Evolutionary conservation across 2,113 vertebrate genomes (phyloP), one percentile per base, ranked within the genome.

Genomic region (Solea senegalensis): DNA sequence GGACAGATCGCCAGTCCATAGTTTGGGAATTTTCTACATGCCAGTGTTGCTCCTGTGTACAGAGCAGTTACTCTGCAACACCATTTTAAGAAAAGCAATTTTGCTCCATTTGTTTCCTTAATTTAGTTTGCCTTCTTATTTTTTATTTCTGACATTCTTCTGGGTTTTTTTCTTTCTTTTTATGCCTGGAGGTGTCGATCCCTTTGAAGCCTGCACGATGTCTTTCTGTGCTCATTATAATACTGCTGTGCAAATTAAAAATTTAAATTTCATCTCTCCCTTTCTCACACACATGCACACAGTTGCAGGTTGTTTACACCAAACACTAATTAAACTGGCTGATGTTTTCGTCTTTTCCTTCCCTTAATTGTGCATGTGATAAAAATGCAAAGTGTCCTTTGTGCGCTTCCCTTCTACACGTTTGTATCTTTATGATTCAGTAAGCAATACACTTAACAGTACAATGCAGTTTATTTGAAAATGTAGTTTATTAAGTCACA

Each of bases 141-240:
- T 21, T 21, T 21, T 21, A 21, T 21, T 21, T 21, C 21, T 21
- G 21, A 21, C 21, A 21, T 21, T 21, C 21, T 21, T 21, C 1
- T n/a, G n/a, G 21, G 1, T 21, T 21, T 21, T 21, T 21, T 21
- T 21, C 1, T 21, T 21, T 21, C 21, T 21, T 21, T 21, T 21
- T 21, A 21, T 21, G 1, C 21, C 21, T 1, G 21, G 21, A 21
- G 21, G 21, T 21, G 21, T 21, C 21, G 21, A 9, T 61, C 0
- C 59, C 53, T 86, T 76, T 79, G 74, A 84, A 76, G 79, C 74
- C 49, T 16, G 0, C 8, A 3, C 43, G 15, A 10, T 81, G 58
- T 75, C 50, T 57, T 59, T 71, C 70, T 69, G 51, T 80, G 83
- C 73, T 80, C 68, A 72, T 85, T 85, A 78, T 72, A 43, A 58